Conservation (phyloP, 53 echinoderm and acorn worm species). For the Apostichopus leukothele region DNA sequence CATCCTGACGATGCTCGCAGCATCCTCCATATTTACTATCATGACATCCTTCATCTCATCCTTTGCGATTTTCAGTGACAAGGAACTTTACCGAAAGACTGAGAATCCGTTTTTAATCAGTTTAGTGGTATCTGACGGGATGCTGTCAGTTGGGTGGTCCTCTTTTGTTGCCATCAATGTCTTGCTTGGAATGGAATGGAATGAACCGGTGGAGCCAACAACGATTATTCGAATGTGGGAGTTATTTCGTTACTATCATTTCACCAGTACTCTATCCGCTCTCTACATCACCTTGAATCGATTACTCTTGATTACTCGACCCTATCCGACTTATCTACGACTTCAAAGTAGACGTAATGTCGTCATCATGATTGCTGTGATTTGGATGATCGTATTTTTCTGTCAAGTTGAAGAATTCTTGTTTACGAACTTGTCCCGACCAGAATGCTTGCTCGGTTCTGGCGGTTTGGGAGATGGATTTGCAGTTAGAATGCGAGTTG, state of each 20-base stretch:
- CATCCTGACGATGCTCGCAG: background rate
- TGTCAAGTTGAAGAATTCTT: slow-evolving; percentile 3
- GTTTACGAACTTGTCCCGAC: background rate
- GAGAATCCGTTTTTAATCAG: background rate
- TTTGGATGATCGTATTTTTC: background rate
- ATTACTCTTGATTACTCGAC: background rate
- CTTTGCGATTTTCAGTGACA: background rate
- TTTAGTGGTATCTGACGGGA: background rate
- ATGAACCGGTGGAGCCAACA: background rate
- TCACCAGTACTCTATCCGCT: slow-evolving; percentile 8
- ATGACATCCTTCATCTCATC: background rate
- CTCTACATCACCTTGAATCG: background rate
- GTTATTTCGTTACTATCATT: background rate
- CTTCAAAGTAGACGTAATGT: slow-evolving; percentile 15
- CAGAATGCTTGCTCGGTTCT: background rate
- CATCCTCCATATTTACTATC: background rate
- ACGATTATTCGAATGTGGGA: background rate
- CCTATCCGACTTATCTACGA: slow-evolving; percentile 1
- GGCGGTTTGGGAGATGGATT: background rate
- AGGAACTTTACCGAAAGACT: background rate
- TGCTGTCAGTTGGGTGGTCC: background rate
- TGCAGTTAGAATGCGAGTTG: background rate
- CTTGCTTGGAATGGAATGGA: background rate
- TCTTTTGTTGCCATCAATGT: background rate
- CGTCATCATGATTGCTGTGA: background rate